Evolutionary conservation across 2,888 invertebrate species (phyloP), one percentile per base, ranked within the genome.

Genomic region (Tachina lurida): DNA sequence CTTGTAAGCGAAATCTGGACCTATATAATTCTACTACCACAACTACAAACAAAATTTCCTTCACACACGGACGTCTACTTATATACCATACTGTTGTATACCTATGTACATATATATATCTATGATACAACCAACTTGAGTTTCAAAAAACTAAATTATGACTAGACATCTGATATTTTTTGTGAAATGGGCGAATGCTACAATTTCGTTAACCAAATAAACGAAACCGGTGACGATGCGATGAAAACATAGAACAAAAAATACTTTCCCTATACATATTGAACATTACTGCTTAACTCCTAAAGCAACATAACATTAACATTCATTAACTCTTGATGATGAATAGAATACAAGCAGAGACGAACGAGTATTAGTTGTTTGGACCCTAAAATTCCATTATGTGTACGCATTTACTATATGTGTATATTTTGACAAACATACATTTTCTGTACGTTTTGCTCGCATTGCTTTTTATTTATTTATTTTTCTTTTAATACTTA

Each of bases 1-100:
- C 80, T 67, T 80, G 71, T 71, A 80, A 80, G 76, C 73, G 73
- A 80, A 80, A 80, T 71, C 12, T 76, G 84, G 84, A 80, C 84
- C 63, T 79, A 71, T 31, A 31, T 31, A 31, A 45, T 45, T 43
- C 67, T 52, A 75, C 70, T 31, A 74, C 67, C 47, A 56, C 68
- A 62, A 62, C 60, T 54, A 52, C 58, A 77, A 65, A 83, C 77
- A 62, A 67, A 84, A 67, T 74, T 71, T 49, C 19, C 43, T 31
- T 75, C 60, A 62, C 39, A 65, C 43, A 76, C 80, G 56, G 80
- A 84, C 84, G 10, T 76, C 80, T 84, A 65, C 49, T 47, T 41
- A 47, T 65, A 43, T n/a, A 54, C 68, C 68, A 9, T 68, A 43
- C 65, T 54, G 68, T 45, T 62, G 70, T 31, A 31, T 31, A 31